These are phyloP conservation scores for Eurystomus glaucurus DNA, from an alignment of 2,797 vertebrate genomes.

Conservation along the genomic window DNA sequence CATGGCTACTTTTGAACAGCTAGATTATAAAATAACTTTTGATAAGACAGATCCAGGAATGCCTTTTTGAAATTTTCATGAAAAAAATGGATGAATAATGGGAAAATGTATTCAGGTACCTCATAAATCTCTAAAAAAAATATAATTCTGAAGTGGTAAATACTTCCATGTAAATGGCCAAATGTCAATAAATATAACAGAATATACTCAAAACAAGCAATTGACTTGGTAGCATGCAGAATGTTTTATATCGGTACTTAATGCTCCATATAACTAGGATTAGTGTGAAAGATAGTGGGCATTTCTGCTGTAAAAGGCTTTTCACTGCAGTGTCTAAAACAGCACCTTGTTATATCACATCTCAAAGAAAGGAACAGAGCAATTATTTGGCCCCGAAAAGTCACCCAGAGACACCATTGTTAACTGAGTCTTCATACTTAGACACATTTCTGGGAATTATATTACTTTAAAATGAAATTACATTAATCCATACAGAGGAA, in stretches of 20 bases:
- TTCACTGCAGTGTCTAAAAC: background rate
- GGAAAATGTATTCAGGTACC: accelerated
- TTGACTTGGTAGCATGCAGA: background rate
- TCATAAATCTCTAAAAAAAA: background rate
- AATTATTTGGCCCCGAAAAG: background rate
- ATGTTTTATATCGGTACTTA: background rate
- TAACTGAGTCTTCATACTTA: background rate
- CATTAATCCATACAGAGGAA: background rate
- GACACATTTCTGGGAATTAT: background rate
- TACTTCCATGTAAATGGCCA: background rate
- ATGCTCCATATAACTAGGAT: background rate
- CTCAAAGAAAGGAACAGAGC: background rate
- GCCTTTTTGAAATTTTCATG: background rate
- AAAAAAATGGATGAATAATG: background rate
- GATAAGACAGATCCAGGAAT: background rate
- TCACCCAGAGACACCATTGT: background rate
- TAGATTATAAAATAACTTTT: background rate
- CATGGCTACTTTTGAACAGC: background rate
- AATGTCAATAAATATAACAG: background rate
- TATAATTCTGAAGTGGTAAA: background rate
- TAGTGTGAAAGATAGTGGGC: background rate
- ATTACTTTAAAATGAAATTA: background rate
- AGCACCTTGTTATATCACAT: background rate
- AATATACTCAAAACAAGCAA: background rate
- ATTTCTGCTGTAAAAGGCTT: conserved; percentile 36